Evolutionary conservation across 2,888 invertebrate species (phyloP).

Genomic region (Orthonevra nobilis): DNA sequence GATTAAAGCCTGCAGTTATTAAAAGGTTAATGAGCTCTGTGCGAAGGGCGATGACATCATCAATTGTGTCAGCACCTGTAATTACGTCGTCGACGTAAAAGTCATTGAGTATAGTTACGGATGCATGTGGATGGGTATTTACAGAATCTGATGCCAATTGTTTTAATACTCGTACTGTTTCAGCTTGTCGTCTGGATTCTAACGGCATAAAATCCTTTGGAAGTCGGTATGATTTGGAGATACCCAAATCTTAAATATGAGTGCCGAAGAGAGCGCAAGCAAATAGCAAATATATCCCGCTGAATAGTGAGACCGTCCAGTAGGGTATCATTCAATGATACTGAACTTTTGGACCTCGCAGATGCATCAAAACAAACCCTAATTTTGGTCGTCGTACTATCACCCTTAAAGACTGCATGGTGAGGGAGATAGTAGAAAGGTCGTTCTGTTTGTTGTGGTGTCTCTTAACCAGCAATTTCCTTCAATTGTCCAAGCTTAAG

Average conservation of each 20-base stretch:
- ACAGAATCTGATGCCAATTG: background rate
- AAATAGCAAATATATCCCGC: slow-evolving; percentile 28
- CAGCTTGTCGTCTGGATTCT: background rate
- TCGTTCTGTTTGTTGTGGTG: too few species aligned
- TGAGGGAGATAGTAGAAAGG: too few species aligned
- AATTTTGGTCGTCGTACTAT: too few species aligned
- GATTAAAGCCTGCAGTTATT: background rate
- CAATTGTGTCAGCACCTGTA: background rate
- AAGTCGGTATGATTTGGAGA: background rate
- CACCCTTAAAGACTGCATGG: too few species aligned
- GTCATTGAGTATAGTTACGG: background rate
- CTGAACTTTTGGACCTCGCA: too few species aligned
- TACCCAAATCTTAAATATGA: background rate
- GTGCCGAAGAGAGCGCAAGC: background rate
- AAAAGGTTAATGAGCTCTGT: too few species aligned
- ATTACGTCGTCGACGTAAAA: background rate
- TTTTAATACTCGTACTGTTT: background rate
- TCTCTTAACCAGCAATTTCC: too few species aligned
- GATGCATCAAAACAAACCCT: too few species aligned
- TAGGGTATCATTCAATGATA: slow-evolving; percentile 39
- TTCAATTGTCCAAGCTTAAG: too few species aligned
- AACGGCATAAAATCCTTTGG: background rate
- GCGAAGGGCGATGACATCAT: background rate
- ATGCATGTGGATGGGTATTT: background rate
- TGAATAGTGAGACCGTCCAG: slow-evolving; percentile 44